These are phyloP conservation scores for Periparus ater DNA, from an alignment of 2,797 vertebrate genomes.

Conservation along the genomic window DNA sequence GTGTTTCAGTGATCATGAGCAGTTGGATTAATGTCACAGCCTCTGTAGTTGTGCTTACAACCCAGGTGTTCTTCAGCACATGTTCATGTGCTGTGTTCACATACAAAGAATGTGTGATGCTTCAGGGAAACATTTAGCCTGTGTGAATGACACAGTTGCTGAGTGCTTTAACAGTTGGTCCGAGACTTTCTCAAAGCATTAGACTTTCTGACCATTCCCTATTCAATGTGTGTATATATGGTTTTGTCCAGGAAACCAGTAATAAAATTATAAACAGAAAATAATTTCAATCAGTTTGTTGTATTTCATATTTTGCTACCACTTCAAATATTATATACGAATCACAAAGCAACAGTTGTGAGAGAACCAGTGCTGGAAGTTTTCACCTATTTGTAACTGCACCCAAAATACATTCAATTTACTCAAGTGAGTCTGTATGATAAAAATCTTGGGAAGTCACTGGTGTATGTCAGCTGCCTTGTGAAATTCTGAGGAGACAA, in stretches of 20 bases:
- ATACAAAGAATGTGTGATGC: conserved; percentile 1
- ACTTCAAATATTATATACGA: not conserved
- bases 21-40: not conserved
- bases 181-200: conserved; percentile 2
- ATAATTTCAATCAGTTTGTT: not conserved
- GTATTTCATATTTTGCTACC: not conserved
- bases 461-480: not conserved
- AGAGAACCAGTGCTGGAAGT: not conserved
- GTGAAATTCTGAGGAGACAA: not conserved
- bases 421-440: not conserved
- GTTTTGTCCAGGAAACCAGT: not conserved
- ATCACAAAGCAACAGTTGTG: not conserved
- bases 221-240: not conserved
- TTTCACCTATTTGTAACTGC: not conserved
- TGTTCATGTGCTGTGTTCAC: not conserved
- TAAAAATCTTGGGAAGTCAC: not conserved
- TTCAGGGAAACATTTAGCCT: conserved; percentile 33
- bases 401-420: not conserved
- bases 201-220: not conserved
- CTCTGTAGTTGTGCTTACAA: not conserved
- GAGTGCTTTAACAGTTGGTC: not conserved
- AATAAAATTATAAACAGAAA: not conserved
- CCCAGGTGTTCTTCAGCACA: not conserved
- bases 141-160: not conserved
- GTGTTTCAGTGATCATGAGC: not conserved